Conservation (phyloP, 2,797 vertebrate species). For the Scolopax rusticola region DNA sequence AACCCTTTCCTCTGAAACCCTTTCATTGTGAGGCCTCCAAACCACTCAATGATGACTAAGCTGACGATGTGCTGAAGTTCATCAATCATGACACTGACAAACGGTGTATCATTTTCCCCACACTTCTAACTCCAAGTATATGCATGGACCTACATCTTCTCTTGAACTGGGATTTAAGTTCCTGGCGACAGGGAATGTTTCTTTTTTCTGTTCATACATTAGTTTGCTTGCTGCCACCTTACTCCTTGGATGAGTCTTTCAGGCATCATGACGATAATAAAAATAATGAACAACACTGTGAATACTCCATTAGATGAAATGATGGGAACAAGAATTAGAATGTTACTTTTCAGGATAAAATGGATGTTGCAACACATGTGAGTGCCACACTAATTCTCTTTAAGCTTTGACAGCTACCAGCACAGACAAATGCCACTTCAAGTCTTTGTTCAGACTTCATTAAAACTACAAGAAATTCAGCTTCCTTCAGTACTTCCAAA, state of each 20-base stretch:
- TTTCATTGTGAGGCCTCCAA: not conserved
- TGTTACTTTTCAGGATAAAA: not conserved
- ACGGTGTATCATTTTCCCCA: not conserved
- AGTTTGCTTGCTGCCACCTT: not conserved
- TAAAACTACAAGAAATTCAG: not conserved
- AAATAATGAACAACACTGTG: not conserved
- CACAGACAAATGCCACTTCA: not conserved
- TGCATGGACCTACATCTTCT: not conserved
- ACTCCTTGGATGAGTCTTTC: not conserved
- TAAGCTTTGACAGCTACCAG: not conserved
- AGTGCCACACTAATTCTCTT: not conserved
- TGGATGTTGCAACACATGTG: not conserved
- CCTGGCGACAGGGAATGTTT: not conserved
- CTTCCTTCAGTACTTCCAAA: not conserved
- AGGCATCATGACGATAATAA: not conserved
- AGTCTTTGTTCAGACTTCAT: not conserved
- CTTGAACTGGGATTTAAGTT: not conserved
- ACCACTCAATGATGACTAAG: not conserved
- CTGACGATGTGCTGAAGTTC: not conserved
- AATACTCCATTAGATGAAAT: not conserved
- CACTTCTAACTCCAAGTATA: not conserved
- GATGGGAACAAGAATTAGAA: accelerated
- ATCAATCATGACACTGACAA: not conserved
- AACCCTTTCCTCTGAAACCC: not conserved
- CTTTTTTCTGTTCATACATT: not conserved